Conservation (phyloP, 2,113 vertebrate species). For the Oceanites oceanicus region DNA sequence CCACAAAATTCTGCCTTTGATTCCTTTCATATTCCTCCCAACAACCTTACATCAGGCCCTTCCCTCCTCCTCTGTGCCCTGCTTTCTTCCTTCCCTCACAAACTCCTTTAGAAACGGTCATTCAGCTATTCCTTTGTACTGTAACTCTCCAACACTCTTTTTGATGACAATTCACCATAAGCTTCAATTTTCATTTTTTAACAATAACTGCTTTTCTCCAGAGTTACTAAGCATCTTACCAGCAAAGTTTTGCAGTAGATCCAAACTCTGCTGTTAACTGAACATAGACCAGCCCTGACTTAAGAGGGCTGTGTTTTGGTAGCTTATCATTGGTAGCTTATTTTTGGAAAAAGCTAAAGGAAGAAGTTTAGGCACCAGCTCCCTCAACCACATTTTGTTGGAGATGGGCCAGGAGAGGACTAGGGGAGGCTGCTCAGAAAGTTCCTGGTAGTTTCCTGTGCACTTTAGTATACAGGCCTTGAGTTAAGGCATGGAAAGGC, state of each 20-base stretch:
- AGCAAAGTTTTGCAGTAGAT: neutral
- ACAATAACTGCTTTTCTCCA: neutral
- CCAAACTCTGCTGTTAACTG: neutral
- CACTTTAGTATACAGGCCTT: neutral
- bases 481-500: neutral
- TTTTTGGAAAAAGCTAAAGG: neutral
- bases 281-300: neutral
- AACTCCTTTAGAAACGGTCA: neutral
- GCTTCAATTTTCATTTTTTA: neutral
- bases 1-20: slow-evolving; percentile 3
- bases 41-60: neutral
- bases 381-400: neutral
- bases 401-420: neutral
- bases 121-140: slow-evolving; percentile 1
- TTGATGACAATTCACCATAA: neutral
- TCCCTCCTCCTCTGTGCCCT: neutral
- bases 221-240: neutral
- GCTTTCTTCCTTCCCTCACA: neutral
- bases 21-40: neutral
- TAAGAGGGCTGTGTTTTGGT: neutral
- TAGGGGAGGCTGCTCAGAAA: neutral
- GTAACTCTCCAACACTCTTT: neutral
- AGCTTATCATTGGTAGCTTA: neutral
- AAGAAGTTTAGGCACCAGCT: neutral
- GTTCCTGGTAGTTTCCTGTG: neutral